phyloP scores from a whole-genome alignment of 2,113 vertebrate species.

The Tylochromis polylepis region DNA sequence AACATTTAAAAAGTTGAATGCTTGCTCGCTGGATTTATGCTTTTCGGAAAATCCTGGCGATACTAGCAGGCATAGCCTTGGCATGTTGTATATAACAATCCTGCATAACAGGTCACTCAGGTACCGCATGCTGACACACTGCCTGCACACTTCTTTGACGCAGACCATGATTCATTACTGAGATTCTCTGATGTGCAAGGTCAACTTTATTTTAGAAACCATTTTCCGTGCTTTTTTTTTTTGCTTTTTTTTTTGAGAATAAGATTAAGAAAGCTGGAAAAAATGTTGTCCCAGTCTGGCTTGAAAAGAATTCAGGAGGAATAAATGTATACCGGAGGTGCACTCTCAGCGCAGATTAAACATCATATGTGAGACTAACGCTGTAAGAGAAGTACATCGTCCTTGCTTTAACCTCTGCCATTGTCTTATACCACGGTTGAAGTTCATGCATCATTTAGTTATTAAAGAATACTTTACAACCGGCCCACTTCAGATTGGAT shows the following conservation, averaged over 20 bases:
- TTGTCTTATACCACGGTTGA: conserved; percentile 8
- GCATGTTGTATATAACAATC: not conserved
- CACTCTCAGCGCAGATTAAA: not conserved
- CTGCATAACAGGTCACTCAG: not conserved
- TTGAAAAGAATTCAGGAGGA: not conserved
- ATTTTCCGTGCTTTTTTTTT: conserved; percentile 14
- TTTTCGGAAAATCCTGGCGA: not conserved
- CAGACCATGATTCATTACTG: conserved; percentile 57
- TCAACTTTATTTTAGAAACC: conserved; percentile 59
- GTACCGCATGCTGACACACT: conserved; percentile 28
- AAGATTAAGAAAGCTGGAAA: not conserved
- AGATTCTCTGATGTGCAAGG: conserved; percentile 50
- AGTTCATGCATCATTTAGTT: conserved; percentile 56
- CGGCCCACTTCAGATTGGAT: conserved; percentile 53
- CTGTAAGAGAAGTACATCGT: not conserved
- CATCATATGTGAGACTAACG: not conserved
- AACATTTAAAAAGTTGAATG: not conserved
- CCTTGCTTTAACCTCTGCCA: conserved; percentile 34
- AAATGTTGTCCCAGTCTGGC: not conserved
- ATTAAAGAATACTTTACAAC: conserved; percentile 42
- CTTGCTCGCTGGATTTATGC: not conserved
- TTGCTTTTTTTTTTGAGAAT: not conserved
- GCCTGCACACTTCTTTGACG: conserved; percentile 25
- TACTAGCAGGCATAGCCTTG: not conserved
- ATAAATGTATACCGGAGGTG: not conserved